Base-by-base conservation (phyloP, 2,888 invertebrate genomes). In the Nymphalis c-album region DNA sequence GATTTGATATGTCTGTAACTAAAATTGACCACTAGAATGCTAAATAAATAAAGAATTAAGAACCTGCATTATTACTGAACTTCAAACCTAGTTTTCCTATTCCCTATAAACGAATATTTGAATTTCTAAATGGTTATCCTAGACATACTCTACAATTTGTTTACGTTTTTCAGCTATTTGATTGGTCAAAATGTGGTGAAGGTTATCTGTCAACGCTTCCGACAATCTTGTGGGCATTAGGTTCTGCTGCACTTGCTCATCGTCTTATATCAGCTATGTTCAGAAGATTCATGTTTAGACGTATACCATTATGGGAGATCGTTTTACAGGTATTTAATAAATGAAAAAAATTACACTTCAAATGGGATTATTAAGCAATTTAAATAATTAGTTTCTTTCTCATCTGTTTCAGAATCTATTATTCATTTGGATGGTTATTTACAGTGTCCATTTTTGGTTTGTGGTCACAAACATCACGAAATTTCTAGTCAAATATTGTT, bases 381-480 rank as follows among this genome's bases (percentile, higher is more conserved):
- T 16, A 10, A n/a, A 17, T 59, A 58, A 22, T 31, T 47, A 40
- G 13, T 40, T 40, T 40, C 31, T 40, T 65, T 50, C 69, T 51
- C 65, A 60, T 62, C 40, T 46, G 64, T 81, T 79, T 0, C 84
- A 92, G 92, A 83, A 90, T 70, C 79, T 91, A 17, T 78, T 92
- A 18, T 91, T 90, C 76, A 70, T 88, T 45, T 92, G 92, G 92
- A 85, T 91, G 85, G 81, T 92, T 68, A 85, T 91, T 71, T 91
- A 91, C 84, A 89, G 91, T 74, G 78, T 91, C 1, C 86, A 90
- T 73, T 90, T 91, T 75, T 92, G 92, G 92, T 73, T 77, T 35
- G 73, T 87, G 59, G 73, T 90, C 10, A 88, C 91, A 62, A 81
- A 75, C 62, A 55, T 86, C 18, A 70, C 88, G 66, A 90, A 90